phyloP scores from a whole-genome alignment of 2,113 vertebrate genomes.

The Erythrocercus mccallii region DNA sequence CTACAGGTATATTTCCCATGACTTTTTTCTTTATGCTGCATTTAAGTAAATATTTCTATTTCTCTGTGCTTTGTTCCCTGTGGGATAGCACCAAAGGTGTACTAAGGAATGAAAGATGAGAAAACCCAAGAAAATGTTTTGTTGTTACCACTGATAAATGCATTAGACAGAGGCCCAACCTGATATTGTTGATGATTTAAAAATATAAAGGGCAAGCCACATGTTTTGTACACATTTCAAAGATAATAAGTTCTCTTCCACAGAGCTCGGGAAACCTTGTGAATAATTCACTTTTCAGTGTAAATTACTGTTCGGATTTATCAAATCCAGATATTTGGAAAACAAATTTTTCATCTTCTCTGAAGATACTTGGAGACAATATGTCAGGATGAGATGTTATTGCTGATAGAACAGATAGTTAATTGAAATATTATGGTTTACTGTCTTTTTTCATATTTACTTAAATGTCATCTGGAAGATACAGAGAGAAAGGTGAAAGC shows the following conservation, averaged over 20 bases:
- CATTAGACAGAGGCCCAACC: neutral
- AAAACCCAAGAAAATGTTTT: neutral
- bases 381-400: neutral
- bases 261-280: neutral
- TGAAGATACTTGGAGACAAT: neutral
- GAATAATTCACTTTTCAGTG: neutral
- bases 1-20: conserved; percentile 81
- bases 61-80: neutral
- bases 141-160: neutral
- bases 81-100: neutral
- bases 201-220: neutral
- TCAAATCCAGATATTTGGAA: neutral
- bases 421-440: neutral
- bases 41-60: neutral
- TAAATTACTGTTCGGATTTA: neutral
- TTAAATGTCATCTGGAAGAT: neutral
- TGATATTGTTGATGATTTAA: neutral
- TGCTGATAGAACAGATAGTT: neutral
- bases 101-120: neutral
- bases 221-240: neutral
- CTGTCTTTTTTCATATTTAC: neutral
- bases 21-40: neutral
- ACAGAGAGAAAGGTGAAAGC: neutral
- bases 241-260: neutral
- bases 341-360: neutral